Percentiles rank a stretch among this genome's conserved stretches.
These are phyloP conservation scores for Lophius piscatorius DNA, from an alignment of 2,113 vertebrate genomes.

Conservation along the genomic window DNA sequence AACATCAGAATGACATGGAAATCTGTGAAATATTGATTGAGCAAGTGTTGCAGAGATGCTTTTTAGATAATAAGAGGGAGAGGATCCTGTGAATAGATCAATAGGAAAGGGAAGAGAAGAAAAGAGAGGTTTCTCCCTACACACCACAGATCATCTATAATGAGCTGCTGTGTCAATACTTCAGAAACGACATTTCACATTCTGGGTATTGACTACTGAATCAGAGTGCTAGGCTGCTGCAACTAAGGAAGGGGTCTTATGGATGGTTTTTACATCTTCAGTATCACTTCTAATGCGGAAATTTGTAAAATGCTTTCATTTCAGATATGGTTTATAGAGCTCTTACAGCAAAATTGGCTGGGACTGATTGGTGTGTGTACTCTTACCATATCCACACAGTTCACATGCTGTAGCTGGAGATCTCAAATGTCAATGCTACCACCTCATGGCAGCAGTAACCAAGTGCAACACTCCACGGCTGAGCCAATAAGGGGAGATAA, in stretches of 20 bases:
- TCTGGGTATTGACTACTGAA: constrained; percentile 59
- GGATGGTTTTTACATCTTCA: constrained; percentile 2
- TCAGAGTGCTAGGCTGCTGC: constrained; percentile 21
- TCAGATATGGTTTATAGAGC: constrained; percentile 1
- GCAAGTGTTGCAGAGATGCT: constrained; percentile 75
- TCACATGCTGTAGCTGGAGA: constrained; percentile 12
- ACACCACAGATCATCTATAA: constrained; percentile 77
- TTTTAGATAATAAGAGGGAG: constrained; percentile 79
- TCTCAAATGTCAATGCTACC: constrained; percentile 64
- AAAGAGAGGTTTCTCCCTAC: constrained; percentile 70
- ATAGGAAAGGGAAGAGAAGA: constrained; percentile 72
- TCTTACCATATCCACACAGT: constrained; percentile 14
- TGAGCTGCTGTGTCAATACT: constrained; percentile 71
- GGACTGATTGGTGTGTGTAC: constrained; percentile 25
- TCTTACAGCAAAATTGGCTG: constrained; percentile 9
- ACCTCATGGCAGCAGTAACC: constrained; percentile 32
- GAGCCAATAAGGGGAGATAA: constrained; percentile 13
- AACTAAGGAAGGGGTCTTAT: constrained; percentile 1
- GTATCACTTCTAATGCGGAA: not conserved
- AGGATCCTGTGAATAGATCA: constrained; percentile 72
- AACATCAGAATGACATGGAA: constrained; percentile 63
- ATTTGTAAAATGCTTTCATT: not conserved
- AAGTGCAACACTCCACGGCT: constrained; percentile 24
- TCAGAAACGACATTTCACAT: constrained; percentile 47
- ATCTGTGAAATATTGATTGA: constrained; percentile 74